Percentiles rank a stretch among this genome's conserved stretches.
Evolutionary conservation across 2,888 invertebrate genomes (phyloP).

Genomic region (Pediacus dermestoides): DNA sequence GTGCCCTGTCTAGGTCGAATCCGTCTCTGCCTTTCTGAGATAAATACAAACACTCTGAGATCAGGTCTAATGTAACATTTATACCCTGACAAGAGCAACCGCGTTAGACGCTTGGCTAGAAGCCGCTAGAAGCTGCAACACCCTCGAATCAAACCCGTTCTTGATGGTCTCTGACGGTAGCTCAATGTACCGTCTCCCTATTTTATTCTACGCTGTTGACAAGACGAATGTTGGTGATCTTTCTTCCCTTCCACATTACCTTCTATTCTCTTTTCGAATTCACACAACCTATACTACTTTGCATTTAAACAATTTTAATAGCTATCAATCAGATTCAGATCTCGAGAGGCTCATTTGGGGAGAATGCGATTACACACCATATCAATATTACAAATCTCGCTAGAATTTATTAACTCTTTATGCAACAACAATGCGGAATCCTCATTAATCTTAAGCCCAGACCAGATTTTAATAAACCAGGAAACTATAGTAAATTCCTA

Average conservation of each 20-base stretch:
- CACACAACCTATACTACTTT: constrained; percentile 36
- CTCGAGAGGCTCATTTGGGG: too few species aligned
- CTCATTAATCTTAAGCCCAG: too few species aligned
- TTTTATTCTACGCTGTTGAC: constrained; percentile 28
- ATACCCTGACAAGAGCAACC: constrained; percentile 37
- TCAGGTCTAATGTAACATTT: constrained; percentile 38
- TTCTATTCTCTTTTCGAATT: constrained; percentile 27
- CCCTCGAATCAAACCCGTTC: constrained; percentile 33
- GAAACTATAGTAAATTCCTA: too few species aligned
- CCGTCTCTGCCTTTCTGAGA: constrained; percentile 35
- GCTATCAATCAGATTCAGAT: constrained; percentile 27
- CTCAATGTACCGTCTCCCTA: constrained; percentile 12
- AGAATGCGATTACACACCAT: too few species aligned
- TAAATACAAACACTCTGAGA: constrained; percentile 40
- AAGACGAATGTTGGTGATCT: constrained; percentile 44
- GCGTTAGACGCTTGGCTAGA: constrained; percentile 12
- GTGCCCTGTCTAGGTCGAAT: constrained; percentile 25
- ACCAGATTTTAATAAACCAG: too few species aligned
- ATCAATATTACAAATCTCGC: too few species aligned
- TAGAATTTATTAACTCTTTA: too few species aligned
- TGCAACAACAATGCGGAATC: too few species aligned
- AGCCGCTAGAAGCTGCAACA: not conserved
- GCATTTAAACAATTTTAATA: constrained; percentile 42
- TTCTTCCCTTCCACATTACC: constrained; percentile 37
- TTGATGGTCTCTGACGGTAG: constrained; percentile 34